Conservation (phyloP, 2,888 invertebrate genomes). For the Drosophila nr. perissopoda region DNA sequence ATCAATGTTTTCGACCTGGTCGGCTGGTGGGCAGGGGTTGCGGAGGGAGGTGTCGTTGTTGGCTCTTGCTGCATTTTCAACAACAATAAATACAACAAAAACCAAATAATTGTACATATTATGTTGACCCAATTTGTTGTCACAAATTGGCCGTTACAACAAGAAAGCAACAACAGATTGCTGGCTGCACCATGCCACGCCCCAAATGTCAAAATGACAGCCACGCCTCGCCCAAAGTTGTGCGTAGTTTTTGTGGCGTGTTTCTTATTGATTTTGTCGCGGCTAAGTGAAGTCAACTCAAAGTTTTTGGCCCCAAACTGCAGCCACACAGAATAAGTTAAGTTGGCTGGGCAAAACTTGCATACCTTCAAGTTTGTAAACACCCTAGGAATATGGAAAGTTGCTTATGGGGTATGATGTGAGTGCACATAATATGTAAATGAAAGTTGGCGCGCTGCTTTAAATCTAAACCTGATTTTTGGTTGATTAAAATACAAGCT, state of each 20-base stretch:
- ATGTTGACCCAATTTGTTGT: conserved; percentile 72
- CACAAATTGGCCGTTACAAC: conserved; percentile 36
- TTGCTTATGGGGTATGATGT: not conserved
- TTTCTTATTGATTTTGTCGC: conserved; percentile 55
- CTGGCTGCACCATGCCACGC: conserved; percentile 26
- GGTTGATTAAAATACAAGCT: not conserved
- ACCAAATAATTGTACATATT: conserved; percentile 69
- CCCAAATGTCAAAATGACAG: conserved; percentile 9
- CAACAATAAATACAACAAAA: conserved; percentile 9
- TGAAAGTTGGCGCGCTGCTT: rapidly evolving
- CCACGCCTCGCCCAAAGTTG: conserved; percentile 18
- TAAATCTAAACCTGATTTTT: rapidly evolving
- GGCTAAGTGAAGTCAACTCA: conserved; percentile 14
- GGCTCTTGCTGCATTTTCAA: conserved; percentile 53
- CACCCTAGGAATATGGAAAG: conserved; percentile 2
- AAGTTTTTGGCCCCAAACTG: conserved; percentile 31
- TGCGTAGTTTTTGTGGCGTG: conserved; percentile 37
- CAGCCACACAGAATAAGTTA: conserved; percentile 20
- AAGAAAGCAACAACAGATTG: conserved; percentile 39
- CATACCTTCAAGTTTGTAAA: conserved; percentile 21
- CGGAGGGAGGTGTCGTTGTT: not conserved
- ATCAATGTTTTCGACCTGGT: conserved; percentile 44
- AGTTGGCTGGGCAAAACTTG: conserved; percentile 18
- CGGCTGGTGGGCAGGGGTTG: not conserved
- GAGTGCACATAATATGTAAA: not conserved